Evolutionary conservation across 1,140 invertebrate genomes (phyloP).

Genomic region (Dreissena rostriformis): DNA sequence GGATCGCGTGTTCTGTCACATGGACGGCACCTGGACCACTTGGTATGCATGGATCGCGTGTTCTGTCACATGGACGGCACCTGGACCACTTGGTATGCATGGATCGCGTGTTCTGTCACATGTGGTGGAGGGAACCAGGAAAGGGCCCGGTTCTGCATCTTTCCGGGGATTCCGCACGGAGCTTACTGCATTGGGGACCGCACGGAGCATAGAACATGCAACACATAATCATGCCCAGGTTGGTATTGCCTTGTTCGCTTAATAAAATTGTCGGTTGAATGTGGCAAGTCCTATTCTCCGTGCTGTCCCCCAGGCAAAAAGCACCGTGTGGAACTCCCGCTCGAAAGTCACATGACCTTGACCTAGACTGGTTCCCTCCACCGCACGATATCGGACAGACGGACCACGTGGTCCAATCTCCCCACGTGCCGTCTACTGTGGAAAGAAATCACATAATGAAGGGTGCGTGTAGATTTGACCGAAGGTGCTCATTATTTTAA

Average conservation of each 20-base stretch:
- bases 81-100: slow-evolving; percentile 63
- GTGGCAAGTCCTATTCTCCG: slow-evolving; percentile 58
- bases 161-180: slow-evolving; percentile 65
- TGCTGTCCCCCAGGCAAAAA: slow-evolving; percentile 54
- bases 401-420: slow-evolving; percentile 88
- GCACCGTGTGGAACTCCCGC: slow-evolving; percentile 63
- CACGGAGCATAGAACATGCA: background rate
- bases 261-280: no score
- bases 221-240: slow-evolving; percentile 37
- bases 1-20: no score
- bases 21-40: no score
- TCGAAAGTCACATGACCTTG: slow-evolving; percentile 56
- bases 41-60: no score
- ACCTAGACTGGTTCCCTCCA: slow-evolving; percentile 89
- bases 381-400: slow-evolving; percentile 94
- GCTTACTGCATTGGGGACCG: slow-evolving; percentile 20
- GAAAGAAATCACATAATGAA: background rate
- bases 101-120: slow-evolving; percentile 62
- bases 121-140: slow-evolving; percentile 63
- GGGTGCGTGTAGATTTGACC: no score
- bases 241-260: background rate
- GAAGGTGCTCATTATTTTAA: no score
- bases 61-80: slow-evolving; percentile 62
- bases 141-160: slow-evolving; percentile 42
- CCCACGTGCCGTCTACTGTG: slow-evolving; percentile 74